phyloP scores from a whole-genome alignment of 2,888 invertebrate species.

The Schizaphis graminum region DNA sequence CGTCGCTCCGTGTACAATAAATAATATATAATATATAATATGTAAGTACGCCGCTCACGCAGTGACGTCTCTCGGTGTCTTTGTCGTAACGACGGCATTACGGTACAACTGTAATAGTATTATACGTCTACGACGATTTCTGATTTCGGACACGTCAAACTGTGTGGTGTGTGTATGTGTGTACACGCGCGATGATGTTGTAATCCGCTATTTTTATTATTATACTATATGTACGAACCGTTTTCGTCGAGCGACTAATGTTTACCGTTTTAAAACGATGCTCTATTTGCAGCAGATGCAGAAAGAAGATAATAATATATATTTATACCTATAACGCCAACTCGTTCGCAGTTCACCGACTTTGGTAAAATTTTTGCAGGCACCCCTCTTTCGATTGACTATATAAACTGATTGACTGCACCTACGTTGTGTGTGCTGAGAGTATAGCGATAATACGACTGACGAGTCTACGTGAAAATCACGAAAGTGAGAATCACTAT shows the following conservation, averaged over 20 bases:
- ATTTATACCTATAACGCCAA: neutral
- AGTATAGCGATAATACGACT: neutral
- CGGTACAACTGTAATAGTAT: neutral
- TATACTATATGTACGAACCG: neutral
- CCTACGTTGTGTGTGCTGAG: neutral
- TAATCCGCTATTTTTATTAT: neutral
- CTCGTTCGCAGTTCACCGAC: neutral
- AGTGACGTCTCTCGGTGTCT: neutral
- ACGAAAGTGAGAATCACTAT: too few species aligned
- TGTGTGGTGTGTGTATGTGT: neutral
- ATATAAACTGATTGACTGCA: neutral
- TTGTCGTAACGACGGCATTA: neutral
- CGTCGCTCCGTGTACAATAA: neutral
- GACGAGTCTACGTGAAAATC: too few species aligned
- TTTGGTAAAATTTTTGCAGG: neutral
- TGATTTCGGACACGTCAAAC: neutral
- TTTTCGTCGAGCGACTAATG: neutral
- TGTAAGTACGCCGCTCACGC: neutral
- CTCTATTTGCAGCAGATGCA: neutral
- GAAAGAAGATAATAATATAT: neutral
- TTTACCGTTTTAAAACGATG: neutral
- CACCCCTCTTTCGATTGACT: too few species aligned
- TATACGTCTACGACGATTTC: neutral
- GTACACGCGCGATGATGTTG: neutral
- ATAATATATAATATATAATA: neutral